A percentile compares a stretch with the other conserved stretches of the same genome.
Evolutionary conservation across 2,888 invertebrate genomes (phyloP).

Genomic region (Acleris holmiana): DNA sequence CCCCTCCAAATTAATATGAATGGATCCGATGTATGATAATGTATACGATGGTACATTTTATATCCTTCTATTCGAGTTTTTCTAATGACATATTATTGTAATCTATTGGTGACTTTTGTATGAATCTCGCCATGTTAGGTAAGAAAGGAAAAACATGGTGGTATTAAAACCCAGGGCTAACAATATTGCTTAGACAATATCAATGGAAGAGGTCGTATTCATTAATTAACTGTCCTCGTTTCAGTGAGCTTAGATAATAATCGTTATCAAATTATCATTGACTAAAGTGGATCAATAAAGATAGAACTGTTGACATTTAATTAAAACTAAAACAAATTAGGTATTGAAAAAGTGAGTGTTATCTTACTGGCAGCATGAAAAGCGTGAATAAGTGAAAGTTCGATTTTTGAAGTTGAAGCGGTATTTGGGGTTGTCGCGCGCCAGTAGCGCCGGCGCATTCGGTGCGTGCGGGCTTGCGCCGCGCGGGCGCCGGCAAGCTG

Average conservation of each 20-base stretch:
- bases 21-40: slow-evolving; percentile 6
- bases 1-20: slow-evolving; percentile 9
- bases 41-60: slow-evolving; percentile 15
- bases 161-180: too few species aligned
- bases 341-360: neutral
- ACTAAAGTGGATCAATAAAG: too few species aligned
- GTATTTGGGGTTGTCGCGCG: slow-evolving; percentile 41
- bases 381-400: slow-evolving; percentile 1
- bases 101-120: too few species aligned
- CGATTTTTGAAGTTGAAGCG: slow-evolving; percentile 40
- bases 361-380: slow-evolving; percentile 1
- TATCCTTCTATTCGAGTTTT: neutral
- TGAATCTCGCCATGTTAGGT: too few species aligned
- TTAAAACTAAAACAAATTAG: neutral
- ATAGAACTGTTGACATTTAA: too few species aligned
- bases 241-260: too few species aligned
- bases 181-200: too few species aligned
- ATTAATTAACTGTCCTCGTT: too few species aligned
- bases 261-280: too few species aligned
- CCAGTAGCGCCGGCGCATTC: slow-evolving; percentile 26
- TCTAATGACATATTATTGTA: too few species aligned
- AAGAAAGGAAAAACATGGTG: too few species aligned
- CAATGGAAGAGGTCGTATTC: too few species aligned
- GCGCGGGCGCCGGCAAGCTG: slow-evolving; percentile 76
- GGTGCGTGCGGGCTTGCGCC: slow-evolving; percentile 51